These are phyloP conservation scores for Poicephalus gulielmi DNA, from an alignment of 2,113 vertebrate genomes.

Conservation along the genomic window DNA sequence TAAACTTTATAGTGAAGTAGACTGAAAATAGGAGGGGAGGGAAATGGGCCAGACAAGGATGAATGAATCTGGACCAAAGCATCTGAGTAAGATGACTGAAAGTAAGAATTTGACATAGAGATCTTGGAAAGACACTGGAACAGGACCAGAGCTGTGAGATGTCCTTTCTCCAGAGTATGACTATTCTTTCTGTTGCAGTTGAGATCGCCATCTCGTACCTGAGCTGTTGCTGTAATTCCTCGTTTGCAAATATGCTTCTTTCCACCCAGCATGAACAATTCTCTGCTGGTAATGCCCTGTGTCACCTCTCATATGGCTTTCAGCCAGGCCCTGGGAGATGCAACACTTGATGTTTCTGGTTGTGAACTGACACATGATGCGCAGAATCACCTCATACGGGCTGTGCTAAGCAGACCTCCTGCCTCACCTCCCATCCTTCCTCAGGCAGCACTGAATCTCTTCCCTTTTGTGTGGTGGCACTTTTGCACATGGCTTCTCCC, in stretches of 20 bases:
- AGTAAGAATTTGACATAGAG: not conserved
- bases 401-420: not conserved
- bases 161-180: not conserved
- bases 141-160: not conserved
- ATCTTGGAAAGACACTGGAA: not conserved
- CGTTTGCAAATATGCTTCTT: not conserved
- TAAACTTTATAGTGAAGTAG: not conserved
- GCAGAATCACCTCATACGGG: not conserved
- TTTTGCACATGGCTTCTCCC: rapidly evolving
- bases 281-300: not conserved
- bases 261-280: not conserved
- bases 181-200: not conserved
- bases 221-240: not conserved
- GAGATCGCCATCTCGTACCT: not conserved
- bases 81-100: not conserved
- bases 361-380: rapidly evolving
- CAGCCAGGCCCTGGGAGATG: not conserved
- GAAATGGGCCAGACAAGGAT: not conserved
- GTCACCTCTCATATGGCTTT: not conserved
- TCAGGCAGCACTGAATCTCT: not conserved
- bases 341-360: not conserved
- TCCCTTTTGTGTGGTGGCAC: not conserved
- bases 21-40: not conserved
- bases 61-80: not conserved
- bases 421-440: not conserved